Evolutionary conservation across 1,140 invertebrate species (phyloP), one percentile per base, ranked within the genome.

Genomic region (Antheraea pernyi): DNA sequence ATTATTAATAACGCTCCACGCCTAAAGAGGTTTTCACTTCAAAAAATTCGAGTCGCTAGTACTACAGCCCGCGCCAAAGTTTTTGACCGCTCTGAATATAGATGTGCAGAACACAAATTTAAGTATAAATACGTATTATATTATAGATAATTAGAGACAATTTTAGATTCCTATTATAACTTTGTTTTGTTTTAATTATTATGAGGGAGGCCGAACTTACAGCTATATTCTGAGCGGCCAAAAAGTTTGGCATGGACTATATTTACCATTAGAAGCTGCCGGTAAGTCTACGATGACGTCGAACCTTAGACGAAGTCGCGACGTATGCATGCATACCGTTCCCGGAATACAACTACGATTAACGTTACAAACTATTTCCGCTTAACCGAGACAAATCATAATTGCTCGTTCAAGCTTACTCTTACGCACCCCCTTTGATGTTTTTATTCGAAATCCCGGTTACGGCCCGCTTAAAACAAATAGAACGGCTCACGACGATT

Each of bases 401-500:
- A 91, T 91, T 91, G 84, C 89, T 90, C 83, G 86, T 91, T 85
- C 81, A 83, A 77, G 78, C 74, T 78, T 77, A 73, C 84, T 85
- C 79, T 79, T 83, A 82, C 82, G 78, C 83, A 84, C 83, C 85
- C 89, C 82, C 89, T 91, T 90, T 91, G 89, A 91, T 90, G 86
- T 90, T 89, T 88, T 89, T 89, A 88, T 88, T 83, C 79, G 81
- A 88, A 82, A 85, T 83, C 77, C 84, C 80, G 72, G 87, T 87
- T 88, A 91, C 82, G 85, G 84, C 79, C 81, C 82, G 81, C 84
- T 90, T 90, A 88, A 91, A 91, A 91, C 89, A 91, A 91, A 91
- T 91, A 91, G 84, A 83, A 88, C 85, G 85, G 70, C 77, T 82
- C 81, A 78, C 80, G 71, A 72, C 84, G 87, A 91, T 89, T 89